Percentiles rank a stretch among this genome's conserved stretches.
Conservation (phyloP, 1,140 invertebrate species). For the Neocloeon triangulifer region DNA sequence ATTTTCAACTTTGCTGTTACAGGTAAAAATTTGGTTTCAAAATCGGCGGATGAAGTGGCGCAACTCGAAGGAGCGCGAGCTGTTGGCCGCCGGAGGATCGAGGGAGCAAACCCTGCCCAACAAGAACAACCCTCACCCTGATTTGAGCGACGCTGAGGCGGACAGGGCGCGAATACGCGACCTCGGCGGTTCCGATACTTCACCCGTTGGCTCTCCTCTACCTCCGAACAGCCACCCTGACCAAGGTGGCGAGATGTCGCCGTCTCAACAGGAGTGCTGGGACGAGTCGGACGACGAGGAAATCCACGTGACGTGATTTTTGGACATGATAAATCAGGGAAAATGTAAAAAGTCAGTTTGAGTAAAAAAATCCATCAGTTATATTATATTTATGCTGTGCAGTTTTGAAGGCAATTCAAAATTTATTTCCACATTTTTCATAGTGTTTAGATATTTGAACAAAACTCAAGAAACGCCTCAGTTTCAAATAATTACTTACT, state of each 20-base stretch:
- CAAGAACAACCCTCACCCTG: slow-evolving; percentile 92
- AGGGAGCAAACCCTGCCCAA: slow-evolving; percentile 87
- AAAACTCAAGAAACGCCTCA: too few relatives aligned
- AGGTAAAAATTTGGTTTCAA: slow-evolving; percentile 96
- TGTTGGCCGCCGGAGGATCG: slow-evolving; percentile 76
- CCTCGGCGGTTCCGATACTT: not conserved
- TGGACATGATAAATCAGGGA: too few relatives aligned
- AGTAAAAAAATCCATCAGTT: too few relatives aligned
- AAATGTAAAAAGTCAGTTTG: too few relatives aligned
- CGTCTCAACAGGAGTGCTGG: not conserved
- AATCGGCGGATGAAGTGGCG: slow-evolving; percentile 92
- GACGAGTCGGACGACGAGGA: slow-evolving; percentile 1
- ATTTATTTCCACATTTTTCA: too few relatives aligned
- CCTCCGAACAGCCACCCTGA: not conserved
- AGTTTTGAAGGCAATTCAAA: too few relatives aligned
- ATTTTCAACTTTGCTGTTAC: too few relatives aligned
- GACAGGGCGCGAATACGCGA: slow-evolving; percentile 17
- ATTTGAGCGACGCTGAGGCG: slow-evolving; percentile 71
- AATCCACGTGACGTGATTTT: slow-evolving; percentile 2
- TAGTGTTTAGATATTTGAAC: too few relatives aligned
- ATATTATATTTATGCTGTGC: too few relatives aligned
- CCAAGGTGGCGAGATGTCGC: not conserved
- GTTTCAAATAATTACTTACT: too few relatives aligned
- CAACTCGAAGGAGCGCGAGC: slow-evolving; percentile 89
- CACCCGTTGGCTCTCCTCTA: not conserved